phyloP scores from a whole-genome alignment of 2,797 vertebrate species.

The Lemur catta region DNA sequence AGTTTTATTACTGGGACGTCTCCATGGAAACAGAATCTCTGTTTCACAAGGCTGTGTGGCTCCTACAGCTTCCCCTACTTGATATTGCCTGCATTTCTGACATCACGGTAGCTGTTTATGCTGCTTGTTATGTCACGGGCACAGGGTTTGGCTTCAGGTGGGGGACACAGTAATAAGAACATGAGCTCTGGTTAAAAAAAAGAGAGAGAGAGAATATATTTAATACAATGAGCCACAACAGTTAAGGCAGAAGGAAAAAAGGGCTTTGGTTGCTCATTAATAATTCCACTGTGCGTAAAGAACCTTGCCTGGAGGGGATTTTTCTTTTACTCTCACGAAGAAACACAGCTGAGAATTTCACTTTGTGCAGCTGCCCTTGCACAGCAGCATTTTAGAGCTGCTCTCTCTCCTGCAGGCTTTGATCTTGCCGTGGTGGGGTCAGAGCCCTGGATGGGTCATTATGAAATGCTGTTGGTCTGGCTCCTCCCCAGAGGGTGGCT shows the following conservation, averaged over 20 bases:
- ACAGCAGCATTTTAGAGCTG: neutral
- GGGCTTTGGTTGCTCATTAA: neutral
- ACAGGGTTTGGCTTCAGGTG: slow-evolving; percentile 38
- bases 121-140: neutral
- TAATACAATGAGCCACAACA: neutral
- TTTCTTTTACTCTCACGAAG: neutral
- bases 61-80: slow-evolving; percentile 41
- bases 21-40: slow-evolving; percentile 78
- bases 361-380: neutral
- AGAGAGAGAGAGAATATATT: neutral
- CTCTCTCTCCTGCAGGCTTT: neutral
- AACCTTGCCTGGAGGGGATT: neutral
- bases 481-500: neutral
- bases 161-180: neutral
- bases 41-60: slow-evolving; percentile 66
- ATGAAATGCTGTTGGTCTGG: neutral
- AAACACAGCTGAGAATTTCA: neutral
- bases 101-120: neutral
- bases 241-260: neutral
- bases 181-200: neutral
- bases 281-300: neutral
- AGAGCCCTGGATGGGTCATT: neutral
- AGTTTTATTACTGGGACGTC: slow-evolving; percentile 67
- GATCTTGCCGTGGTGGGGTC: neutral
- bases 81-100: neutral